Base-by-base conservation (phyloP, 1,140 invertebrate species). In the Nymphalis io region DNA sequence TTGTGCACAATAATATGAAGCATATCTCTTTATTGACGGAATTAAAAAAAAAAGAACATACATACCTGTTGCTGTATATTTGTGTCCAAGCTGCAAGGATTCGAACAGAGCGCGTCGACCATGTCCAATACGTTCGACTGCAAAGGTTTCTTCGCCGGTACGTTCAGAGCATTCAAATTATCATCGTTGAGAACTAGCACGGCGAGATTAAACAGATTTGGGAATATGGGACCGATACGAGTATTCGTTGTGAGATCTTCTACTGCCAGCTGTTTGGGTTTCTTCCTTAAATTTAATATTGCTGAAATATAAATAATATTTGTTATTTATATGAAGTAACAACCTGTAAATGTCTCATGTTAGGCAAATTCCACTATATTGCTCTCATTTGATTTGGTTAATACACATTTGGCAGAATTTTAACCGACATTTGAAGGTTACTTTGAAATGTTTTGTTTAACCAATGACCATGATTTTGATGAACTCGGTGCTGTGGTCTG, bases 41-140 rank as follows among this genome's bases (percentile, higher is more conserved):
- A n/a, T n/a, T n/a, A n/a, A n/a, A n/a, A n/a, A n/a, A n/a, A n/a
- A n/a, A n/a, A n/a, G n/a, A n/a, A n/a, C n/a, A n/a, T n/a, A 2
- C 12, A 57, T 79, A 92, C 91, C 84, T 92, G 91, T 68, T 91
- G 87, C 51, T 89, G 86, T 75, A 92, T 92, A 81, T 92, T 91
- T 3, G 90, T 92, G 55, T 92, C 90, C 46, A 86, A 75, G 58
- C 91, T 91, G 51, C 90, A 92, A 20, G 90, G 90, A 64, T 92
- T 92, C 0, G 89, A 88, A 63, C 91, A 91, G 5, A 92, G 78
- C 23, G 88, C 89, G 40, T 91, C 90, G 0, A 92, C 85, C 88
- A 92, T 91, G 63, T 92, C 91, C 61, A 92, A 74, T 0, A 92
- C 90, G 68, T 92, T 92, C 2, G 84, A 85, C 63, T 92, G 88